Conservation (phyloP, 2,113 vertebrate species). For the Actenoides lindsayi region DNA sequence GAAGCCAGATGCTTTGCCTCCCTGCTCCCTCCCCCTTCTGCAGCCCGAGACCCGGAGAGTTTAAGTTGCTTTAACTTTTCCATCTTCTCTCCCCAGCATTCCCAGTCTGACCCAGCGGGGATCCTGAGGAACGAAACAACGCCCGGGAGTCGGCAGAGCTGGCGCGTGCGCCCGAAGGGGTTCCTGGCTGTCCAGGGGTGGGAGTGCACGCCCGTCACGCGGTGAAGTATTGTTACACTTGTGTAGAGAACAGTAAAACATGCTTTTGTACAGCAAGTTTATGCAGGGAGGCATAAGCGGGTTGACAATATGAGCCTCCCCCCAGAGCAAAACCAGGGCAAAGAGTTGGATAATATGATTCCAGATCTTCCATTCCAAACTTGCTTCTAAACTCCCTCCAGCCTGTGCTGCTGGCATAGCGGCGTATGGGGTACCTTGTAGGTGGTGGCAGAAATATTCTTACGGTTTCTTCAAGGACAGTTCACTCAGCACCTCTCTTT, state of each 20-base stretch:
- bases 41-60: neutral
- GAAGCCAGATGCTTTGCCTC: slow-evolving; percentile 65
- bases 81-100: neutral
- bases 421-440: neutral
- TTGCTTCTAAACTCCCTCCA: neutral
- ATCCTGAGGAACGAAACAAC: neutral
- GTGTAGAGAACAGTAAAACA: neutral
- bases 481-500: neutral
- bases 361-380: neutral
- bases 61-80: slow-evolving; percentile 35
- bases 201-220: neutral
- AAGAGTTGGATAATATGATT: neutral
- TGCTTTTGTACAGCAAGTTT: neutral
- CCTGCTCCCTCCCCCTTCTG: slow-evolving; percentile 29
- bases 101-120: neutral
- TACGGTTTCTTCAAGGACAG: neutral
- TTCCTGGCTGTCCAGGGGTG: neutral
- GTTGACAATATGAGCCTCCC: neutral
- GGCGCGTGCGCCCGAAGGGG: rapidly evolving
- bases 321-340: neutral
- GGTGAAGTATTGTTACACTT: neutral
- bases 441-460: neutral
- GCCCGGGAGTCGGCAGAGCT: neutral
- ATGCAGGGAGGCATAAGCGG: neutral
- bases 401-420: neutral